Conservation (phyloP, 2,113 vertebrate genomes). For the Mormoops blainvillei region DNA sequence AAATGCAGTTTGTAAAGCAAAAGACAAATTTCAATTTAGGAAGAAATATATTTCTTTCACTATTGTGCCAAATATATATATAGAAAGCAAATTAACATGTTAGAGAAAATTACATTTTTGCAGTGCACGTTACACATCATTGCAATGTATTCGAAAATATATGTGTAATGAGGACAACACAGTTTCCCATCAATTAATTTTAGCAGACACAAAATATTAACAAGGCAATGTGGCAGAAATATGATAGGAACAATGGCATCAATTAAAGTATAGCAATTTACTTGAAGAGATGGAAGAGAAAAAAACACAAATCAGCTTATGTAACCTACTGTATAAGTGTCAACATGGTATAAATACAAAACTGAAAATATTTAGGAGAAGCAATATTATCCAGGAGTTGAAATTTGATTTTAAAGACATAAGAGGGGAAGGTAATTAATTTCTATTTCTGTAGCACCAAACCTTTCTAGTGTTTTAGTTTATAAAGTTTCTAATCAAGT, state of each 20-base stretch:
- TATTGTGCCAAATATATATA: conserved; percentile 30
- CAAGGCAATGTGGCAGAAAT: conserved; percentile 69
- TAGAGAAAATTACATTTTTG: conserved; percentile 73
- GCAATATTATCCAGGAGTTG: conserved; percentile 79
- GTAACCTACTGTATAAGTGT: conserved; percentile 71
- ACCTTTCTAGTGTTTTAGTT: conserved; percentile 21
- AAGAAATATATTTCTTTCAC: conserved; percentile 90
- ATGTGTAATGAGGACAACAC: conserved; percentile 91
- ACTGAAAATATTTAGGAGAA: conserved; percentile 76
- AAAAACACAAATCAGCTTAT: conserved; percentile 59
- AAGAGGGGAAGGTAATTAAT: conserved; percentile 46
- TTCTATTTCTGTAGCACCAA: conserved; percentile 52
- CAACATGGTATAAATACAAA: conserved; percentile 75
- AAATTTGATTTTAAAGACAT: conserved; percentile 71
- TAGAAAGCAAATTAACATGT: neutral
- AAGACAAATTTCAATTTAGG: conserved; percentile 88
- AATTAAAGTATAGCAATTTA: conserved; percentile 74
- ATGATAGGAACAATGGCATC: conserved; percentile 77
- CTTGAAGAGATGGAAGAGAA: conserved; percentile 63
- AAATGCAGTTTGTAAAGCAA: conserved; percentile 88
- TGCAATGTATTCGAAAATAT: conserved; percentile 92
- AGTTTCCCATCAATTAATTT: conserved; percentile 89
- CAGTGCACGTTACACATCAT: conserved; percentile 94
- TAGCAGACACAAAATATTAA: conserved; percentile 83
- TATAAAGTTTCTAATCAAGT: neutral